Conservation (phyloP, 2,113 vertebrate genomes). For the Sturnira hondurensis region DNA sequence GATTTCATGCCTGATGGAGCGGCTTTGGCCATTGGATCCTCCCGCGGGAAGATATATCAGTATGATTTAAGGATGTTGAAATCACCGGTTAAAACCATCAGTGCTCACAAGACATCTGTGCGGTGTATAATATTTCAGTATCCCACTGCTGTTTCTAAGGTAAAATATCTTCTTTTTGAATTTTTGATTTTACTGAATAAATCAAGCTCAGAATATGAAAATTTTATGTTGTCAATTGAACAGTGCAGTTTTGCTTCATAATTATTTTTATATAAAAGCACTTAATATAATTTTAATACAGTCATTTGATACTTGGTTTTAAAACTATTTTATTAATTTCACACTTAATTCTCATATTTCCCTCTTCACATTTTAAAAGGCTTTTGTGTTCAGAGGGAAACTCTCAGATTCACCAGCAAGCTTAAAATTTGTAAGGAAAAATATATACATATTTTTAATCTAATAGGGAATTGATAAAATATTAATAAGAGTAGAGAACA, state of each 20-base stretch:
- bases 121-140: conserved; percentile 92
- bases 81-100: conserved; percentile 86
- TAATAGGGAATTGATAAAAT: conserved; percentile 41
- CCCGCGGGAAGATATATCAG: conserved; percentile 92
- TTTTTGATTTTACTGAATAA: conserved; percentile 21
- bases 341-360: background rate
- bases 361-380: background rate
- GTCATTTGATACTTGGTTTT: conserved; percentile 11
- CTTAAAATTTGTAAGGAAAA: conserved; percentile 40
- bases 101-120: conserved; percentile 95
- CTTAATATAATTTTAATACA: conserved; percentile 36
- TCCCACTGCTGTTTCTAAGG: conserved; percentile 84
- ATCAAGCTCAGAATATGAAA: background rate
- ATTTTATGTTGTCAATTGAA: background rate
- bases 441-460: background rate
- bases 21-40: conserved; percentile 91
- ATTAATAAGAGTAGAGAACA: conserved; percentile 50
- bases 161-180: conserved; percentile 61
- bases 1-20: conserved; percentile 94
- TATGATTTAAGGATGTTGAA: conserved; percentile 95
- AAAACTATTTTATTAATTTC: background rate
- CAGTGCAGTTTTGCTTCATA: background rate
- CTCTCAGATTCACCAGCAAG: background rate
- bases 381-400: conserved; percentile 5
- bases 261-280: conserved; percentile 9